Base-by-base conservation (phyloP, 2,888 invertebrate genomes). In the Pyrgus malvae region DNA sequence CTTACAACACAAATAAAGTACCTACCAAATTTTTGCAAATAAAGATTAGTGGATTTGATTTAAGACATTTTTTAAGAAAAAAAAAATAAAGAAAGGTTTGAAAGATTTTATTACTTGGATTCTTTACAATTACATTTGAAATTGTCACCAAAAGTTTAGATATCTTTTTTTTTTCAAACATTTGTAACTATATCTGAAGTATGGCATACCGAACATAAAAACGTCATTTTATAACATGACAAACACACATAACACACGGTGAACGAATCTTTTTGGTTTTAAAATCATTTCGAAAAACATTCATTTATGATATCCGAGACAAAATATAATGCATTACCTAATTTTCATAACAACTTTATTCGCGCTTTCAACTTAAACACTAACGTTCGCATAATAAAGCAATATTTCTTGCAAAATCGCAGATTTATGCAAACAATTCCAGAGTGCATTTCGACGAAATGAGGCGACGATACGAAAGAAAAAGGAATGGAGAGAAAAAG, bases 391-490 rank as follows among this genome's bases (percentile, higher is more conserved):
- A 48, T 38, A 48, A 48, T 48, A 48, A 48, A 48, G 49, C 29
- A 49, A 49, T 49, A 49, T 40, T 21, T 41, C 31, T 49, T 21
- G 14, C 40, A 41, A 49, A 49, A 40, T 3, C 31, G 21, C 40
- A 49, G 40, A 50, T 41, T 50, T 31, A 50, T 17, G 49, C 41
- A 41, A 50, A 50, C 49, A 50, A 41, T 50, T 11, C 33, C 21
- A n/a, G 40, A 29, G 31, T 48, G 49, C 53, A 37, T 45, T 59
- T 55, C 57, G 44, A 12, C 53, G 57, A 60, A 63, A 44, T 35
- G 55, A 17, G 23, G 27, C 45, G 51, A 57, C 51, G 60, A 60
- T 48, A 59, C 57, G 51, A 17, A 3, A 11, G 3, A 21, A 41
- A 14, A 14, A 23, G 17, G 17, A 17, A 2, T 1, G 8, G 12